Percentiles rank a stretch among this genome's conserved stretches.
phyloP scores from a whole-genome alignment of 2,888 invertebrate genomes.

The Cephalotes varians region DNA sequence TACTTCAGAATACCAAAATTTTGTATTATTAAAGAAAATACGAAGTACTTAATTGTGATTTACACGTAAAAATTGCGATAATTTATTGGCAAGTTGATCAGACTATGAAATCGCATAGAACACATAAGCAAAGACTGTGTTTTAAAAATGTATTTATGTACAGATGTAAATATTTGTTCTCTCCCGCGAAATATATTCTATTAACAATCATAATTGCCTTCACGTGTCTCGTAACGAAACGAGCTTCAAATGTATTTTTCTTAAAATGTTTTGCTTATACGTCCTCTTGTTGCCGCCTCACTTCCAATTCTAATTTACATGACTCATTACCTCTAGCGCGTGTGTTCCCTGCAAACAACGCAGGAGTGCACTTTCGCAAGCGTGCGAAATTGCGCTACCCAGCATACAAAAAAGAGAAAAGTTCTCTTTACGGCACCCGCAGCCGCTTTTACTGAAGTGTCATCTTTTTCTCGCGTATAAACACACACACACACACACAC shows the following conservation, averaged over 20 bases:
- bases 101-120: too few relatives aligned
- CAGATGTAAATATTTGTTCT: not conserved
- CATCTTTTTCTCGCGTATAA: not conserved
- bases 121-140: not conserved
- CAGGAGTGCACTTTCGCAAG: not conserved
- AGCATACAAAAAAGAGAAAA: not conserved
- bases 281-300: not conserved
- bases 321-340: not conserved
- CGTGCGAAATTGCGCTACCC: not conserved
- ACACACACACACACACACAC: not conserved
- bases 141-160: not conserved
- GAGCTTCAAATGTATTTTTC: not conserved
- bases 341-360: constrained; percentile 5
- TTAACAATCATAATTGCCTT: not conserved
- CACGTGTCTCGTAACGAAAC: not conserved
- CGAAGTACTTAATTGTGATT: not conserved
- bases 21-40: constrained; percentile 5
- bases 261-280: not conserved
- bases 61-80: not conserved
- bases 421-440: not conserved
- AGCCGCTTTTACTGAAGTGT: not conserved
- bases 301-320: constrained; percentile 1
- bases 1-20: not conserved
- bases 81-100: not conserved
- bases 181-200: not conserved